Evolutionary conservation across 2,888 invertebrate genomes (phyloP).

Genomic region (Erebia palarica): DNA sequence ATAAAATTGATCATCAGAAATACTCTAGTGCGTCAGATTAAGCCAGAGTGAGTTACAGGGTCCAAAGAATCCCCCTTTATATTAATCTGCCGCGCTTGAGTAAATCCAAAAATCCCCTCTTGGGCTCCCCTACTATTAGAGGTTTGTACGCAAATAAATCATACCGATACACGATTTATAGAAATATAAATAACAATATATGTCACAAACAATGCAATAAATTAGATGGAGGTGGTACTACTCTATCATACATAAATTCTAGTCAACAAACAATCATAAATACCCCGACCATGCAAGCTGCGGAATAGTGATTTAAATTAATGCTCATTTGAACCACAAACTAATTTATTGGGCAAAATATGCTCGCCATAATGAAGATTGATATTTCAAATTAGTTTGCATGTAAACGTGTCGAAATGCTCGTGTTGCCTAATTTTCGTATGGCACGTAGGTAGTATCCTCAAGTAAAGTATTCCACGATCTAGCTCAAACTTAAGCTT

Average conservation of each 20-base stretch:
- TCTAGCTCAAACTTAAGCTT: no score
- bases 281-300: conserved; percentile 31
- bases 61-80: no score
- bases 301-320: conserved; percentile 36
- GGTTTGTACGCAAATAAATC: conserved; percentile 19
- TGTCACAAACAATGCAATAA: conserved; percentile 36
- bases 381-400: not conserved
- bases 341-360: conserved; percentile 21
- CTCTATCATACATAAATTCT: conserved; percentile 40
- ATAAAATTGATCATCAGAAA: no score
- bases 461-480: no score
- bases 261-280: conserved; percentile 37
- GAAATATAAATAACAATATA: conserved; percentile 32
- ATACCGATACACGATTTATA: conserved; percentile 30
- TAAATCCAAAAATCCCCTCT: no score
- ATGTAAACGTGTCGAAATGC: not conserved
- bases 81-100: no score
- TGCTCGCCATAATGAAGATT: conserved; percentile 4
- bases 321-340: conserved; percentile 32
- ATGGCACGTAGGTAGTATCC: no score
- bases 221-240: conserved; percentile 30
- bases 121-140: no score
- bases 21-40: no score
- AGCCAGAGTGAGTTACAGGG: no score
- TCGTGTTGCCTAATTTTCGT: no score